These are phyloP conservation scores for Timema podura DNA, from an alignment of 2,888 invertebrate species.

Conservation along the genomic window DNA sequence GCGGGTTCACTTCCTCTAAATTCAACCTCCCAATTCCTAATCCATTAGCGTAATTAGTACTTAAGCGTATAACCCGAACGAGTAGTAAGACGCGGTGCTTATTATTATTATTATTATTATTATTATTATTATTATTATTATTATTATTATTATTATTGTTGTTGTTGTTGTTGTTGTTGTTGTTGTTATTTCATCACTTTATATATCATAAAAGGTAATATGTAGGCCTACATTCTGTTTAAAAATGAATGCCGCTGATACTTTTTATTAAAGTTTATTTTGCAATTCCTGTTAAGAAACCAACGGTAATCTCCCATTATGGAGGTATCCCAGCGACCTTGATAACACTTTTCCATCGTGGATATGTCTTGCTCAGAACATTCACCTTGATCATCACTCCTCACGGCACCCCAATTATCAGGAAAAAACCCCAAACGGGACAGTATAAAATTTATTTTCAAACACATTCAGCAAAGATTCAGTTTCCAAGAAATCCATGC, in stretches of 20 bases:
- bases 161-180: neutral
- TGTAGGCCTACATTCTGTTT: neutral
- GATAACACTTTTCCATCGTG: neutral
- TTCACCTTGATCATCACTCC: constrained; percentile 14
- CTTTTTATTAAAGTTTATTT: constrained; percentile 7
- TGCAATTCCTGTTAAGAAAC: neutral
- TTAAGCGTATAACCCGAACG: too few species aligned
- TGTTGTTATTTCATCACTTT: constrained; percentile 5
- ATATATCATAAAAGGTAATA: neutral
- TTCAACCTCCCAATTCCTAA: too few species aligned
- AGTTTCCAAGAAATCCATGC: too few species aligned
- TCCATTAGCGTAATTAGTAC: too few species aligned
- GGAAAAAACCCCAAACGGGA: too few species aligned
- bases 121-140: constrained; percentile 12
- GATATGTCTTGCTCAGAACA: neutral
- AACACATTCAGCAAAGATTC: too few species aligned
- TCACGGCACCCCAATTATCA: too few species aligned
- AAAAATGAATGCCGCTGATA: neutral
- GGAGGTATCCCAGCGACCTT: too few species aligned
- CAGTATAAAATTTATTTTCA: too few species aligned
- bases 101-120: neutral
- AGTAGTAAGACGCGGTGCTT: too few species aligned
- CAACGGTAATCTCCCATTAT: neutral
- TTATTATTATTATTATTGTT: neutral
- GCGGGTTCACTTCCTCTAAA: too few species aligned